Percentiles rank a stretch among this genome's conserved stretches.
These are phyloP conservation scores for Melanotaenia nigrans DNA, from an alignment of 2,797 vertebrate genomes.

Conservation along the genomic window DNA sequence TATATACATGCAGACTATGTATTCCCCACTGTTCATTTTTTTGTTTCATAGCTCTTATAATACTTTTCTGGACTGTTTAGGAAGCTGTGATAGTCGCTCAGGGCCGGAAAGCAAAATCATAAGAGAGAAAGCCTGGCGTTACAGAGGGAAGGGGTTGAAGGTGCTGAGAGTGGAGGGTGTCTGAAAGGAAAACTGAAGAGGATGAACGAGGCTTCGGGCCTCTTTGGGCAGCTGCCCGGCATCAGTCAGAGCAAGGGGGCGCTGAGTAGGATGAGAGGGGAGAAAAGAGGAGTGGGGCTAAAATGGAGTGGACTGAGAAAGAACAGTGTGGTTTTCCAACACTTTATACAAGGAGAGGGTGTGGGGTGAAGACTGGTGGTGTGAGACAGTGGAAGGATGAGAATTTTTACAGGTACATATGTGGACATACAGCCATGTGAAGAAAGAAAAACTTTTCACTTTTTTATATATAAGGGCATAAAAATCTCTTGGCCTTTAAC, in stretches of 20 bases:
- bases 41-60: conserved; percentile 35
- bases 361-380: conserved; percentile 11
- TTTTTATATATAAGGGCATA: not conserved
- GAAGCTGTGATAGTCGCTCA: conserved; percentile 60
- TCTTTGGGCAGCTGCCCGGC: conserved; percentile 76
- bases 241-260: conserved; percentile 59
- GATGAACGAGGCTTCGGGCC: conserved; percentile 68
- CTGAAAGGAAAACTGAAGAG: conserved; percentile 70
- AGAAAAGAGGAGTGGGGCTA: conserved; percentile 63
- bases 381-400: not conserved
- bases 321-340: conserved; percentile 29
- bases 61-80: conserved; percentile 29
- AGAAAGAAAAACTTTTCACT: not conserved
- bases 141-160: conserved; percentile 16
- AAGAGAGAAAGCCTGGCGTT: conserved; percentile 33
- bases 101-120: conserved; percentile 60
- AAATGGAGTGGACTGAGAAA: conserved; percentile 64
- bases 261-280: conserved; percentile 19
- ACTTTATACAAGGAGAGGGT: conserved; percentile 24
- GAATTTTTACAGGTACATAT: not conserved
- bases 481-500: too few relatives aligned
- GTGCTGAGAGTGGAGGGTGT: conserved; percentile 34
- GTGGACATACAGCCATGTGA: not conserved
- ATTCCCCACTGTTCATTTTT: conserved; percentile 37
- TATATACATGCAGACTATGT: conserved; percentile 36